Conservation (phyloP, 2,113 vertebrate genomes). For the Ramphastos sulfuratus region DNA sequence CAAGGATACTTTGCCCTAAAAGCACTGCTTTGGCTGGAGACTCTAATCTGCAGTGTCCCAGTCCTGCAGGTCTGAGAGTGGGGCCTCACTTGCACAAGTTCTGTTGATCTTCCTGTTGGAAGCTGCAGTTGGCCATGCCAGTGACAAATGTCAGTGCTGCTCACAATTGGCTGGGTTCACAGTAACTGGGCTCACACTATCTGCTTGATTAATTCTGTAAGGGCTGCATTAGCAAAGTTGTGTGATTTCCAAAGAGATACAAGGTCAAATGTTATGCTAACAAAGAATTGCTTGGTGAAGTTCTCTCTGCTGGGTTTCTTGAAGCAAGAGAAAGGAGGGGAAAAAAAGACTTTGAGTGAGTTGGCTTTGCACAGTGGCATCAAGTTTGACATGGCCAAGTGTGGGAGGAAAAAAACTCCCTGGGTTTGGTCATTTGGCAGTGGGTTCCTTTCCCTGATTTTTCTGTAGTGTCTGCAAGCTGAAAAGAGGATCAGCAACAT, state of each 20-base stretch:
- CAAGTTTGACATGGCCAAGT: not conserved
- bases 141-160: slow-evolving; percentile 79
- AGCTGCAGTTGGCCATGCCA: slow-evolving; percentile 74
- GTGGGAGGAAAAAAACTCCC: not conserved
- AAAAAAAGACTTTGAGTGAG: slow-evolving; percentile 4
- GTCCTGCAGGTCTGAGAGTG: slow-evolving; percentile 50
- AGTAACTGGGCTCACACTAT: slow-evolving; percentile 70
- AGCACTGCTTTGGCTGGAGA: not conserved
- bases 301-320: slow-evolving; percentile 71
- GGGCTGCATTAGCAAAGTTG: slow-evolving; percentile 77
- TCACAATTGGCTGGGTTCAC: slow-evolving; percentile 74
- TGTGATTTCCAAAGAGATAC: slow-evolving; percentile 79
- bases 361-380: slow-evolving; percentile 53
- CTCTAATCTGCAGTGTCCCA: not conserved
- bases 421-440: not conserved
- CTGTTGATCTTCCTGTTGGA: slow-evolving; percentile 78
- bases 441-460: not conserved
- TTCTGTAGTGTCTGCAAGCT: not conserved
- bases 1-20: not conserved
- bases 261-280: slow-evolving; percentile 78
- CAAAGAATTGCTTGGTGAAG: slow-evolving; percentile 69
- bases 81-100: slow-evolving; percentile 69
- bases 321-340: slow-evolving; percentile 17
- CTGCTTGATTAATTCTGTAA: slow-evolving; percentile 80
- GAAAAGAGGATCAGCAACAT: not conserved